These are phyloP conservation scores for Oreochromis grahami DNA, from an alignment of 2,797 vertebrate species.

Conservation along the genomic window DNA sequence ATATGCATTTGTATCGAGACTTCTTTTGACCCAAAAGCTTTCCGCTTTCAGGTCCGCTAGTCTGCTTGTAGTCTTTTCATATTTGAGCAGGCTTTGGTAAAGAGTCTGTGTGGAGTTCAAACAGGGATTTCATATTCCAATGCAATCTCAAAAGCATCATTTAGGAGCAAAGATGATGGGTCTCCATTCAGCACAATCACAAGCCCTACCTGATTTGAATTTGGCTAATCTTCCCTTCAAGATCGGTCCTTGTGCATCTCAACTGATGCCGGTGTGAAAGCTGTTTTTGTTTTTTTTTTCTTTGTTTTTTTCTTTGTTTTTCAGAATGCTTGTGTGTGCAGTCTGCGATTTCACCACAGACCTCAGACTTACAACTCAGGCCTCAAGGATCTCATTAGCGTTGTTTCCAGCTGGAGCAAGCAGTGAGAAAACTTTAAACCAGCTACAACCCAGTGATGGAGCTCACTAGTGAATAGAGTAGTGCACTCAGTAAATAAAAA, in stretches of 20 bases:
- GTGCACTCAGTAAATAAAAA: background rate
- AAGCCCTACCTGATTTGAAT: background rate
- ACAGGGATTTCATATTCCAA: background rate
- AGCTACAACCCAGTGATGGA: background rate
- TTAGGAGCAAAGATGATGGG: background rate
- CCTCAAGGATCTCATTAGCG: background rate
- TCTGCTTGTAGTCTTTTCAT: background rate
- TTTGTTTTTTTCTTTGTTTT: background rate
- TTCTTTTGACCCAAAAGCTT: background rate
- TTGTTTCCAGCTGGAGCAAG: background rate
- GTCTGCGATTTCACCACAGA: background rate
- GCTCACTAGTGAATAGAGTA: background rate
- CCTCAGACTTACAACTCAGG: background rate
- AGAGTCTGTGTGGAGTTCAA: background rate
- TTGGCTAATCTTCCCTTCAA: background rate
- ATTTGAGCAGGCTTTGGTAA: background rate
- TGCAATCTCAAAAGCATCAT: background rate
- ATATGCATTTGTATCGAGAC: background rate
- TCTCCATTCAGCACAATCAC: background rate
- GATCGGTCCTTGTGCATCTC: background rate
- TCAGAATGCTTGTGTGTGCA: background rate
- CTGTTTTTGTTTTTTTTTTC: background rate
- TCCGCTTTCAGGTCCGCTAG: background rate
- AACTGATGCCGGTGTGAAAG: background rate
- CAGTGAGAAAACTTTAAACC: background rate